Evolutionary conservation across 1,140 invertebrate species (phyloP), one percentile per base, ranked within the genome.

Genomic region (Drosophila lini): DNA sequence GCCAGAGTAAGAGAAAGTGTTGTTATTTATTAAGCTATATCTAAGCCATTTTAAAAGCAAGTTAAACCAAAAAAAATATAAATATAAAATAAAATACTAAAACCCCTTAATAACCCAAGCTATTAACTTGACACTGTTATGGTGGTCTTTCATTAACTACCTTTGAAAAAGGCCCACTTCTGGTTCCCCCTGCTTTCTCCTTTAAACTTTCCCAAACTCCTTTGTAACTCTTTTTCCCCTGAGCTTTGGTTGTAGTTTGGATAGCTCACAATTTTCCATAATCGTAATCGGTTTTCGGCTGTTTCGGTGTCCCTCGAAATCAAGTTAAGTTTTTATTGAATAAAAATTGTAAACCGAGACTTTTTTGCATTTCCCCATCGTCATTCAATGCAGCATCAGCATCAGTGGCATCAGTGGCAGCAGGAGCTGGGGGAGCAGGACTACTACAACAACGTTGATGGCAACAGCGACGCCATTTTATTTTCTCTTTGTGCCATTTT

Each of bases 261-360:
- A 64, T 38, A 47, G 60, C 34, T 40, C 32, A 32, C 25, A 40
- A n/a, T 64, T 42, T 16, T 34, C 28, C 19, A 56, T 40, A 50
- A 47, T 32, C 57, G 34, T 74, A 74, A 74, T 74, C 70, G 70
- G 52, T 32, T 74, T 75, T 53, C n/a, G 59, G 40, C 58, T 74
- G 42, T 44, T 55, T 71, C 41, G 59, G 55, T 81, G 62, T 77
- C 32, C 61, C 61, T 59, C 16, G 56, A 74, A 90, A 83, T 83
- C 63, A 69, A 74, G 76, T 86, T 78, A 60, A 73, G 75, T 82
- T 69, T 84, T 84, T 81, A 90, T 90, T 88, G 82, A 90, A 75
- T 91, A 75, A 82, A 90, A 89, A 90, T 69, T 90, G 86, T 91
- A 91, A 91, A 52, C 68, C 61, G 88, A 91, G 73, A 80, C 80